Evolutionary conservation across 92 coral and sea anemone genomes (phyloP), one percentile per base, ranked within the genome.

Genomic region (Muricea muricata): DNA sequence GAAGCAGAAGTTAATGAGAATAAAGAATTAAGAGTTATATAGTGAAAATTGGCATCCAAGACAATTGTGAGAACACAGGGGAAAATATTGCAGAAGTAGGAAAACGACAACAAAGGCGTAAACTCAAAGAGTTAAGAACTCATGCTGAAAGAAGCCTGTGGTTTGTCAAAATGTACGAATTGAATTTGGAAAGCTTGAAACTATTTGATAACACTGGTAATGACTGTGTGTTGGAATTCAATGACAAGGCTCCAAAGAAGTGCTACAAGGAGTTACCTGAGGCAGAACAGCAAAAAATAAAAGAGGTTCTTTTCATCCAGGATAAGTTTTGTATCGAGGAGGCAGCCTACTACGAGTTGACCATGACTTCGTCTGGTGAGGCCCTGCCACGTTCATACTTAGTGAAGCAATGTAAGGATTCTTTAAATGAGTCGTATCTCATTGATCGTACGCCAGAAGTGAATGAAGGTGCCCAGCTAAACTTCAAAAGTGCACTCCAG

Each of bases 311-410:
- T 3, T 89, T 75, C 50, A 45, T 89, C 20, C 76, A 73, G 40
- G 93, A 86, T 54, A 78, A 89, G 75, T 92, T 91, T 65, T 85
- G 94, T 52, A 67, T 91, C n/a, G 92, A 88, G 13, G 90, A 91
- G 21, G 82, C 92, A 3, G 92, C 92, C 0, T 85, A 91, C 68
- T 89, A 88, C 52, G 91, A 91, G 56, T 86, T 91, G 6, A 66
- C 91, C 47, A 84, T 91, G 87, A 45, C 80, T 31, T 70, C 89
- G 48, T 72, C 72, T 15, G 92, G 94, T 10, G 1, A 68, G 20
- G 21, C 20, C 11, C 15, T 68, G 1, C 75, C 75, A 13, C 75
- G 75, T 8, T 68, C 75, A 4, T 68, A 68, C 34, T 47, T 68
- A 25, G 42, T 68, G 1, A 68, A 68, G 21, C 75, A 68, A 14